These are phyloP conservation scores for Baccha elongata DNA, from an alignment of 2,888 invertebrate genomes.

Conservation along the genomic window DNA sequence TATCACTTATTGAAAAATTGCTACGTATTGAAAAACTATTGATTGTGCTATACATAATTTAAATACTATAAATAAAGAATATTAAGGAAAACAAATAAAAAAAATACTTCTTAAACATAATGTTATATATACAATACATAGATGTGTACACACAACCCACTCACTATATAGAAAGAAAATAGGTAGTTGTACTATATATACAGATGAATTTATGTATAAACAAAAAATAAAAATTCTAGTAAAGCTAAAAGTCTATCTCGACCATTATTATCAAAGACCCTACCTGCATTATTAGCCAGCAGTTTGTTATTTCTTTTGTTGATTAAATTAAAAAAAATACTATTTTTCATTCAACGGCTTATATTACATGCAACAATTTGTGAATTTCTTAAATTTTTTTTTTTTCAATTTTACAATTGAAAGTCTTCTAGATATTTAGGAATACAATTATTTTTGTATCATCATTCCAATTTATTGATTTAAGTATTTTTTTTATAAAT, in stretches of 20 bases:
- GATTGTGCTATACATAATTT: conserved; percentile 64
- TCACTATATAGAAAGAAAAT: conserved; percentile 15
- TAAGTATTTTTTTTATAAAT: conserved; percentile 54
- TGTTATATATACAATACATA: conserved; percentile 28
- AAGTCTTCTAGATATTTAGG: conserved; percentile 55
- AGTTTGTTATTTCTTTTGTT: background rate
- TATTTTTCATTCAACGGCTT: background rate
- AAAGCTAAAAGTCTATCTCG: conserved; percentile 3
- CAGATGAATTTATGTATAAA: conserved; percentile 45
- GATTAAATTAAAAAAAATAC: background rate
- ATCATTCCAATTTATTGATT: conserved; percentile 74
- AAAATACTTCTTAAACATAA: conserved; percentile 33
- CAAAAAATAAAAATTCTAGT: conserved; percentile 8
- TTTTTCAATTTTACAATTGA: conserved; percentile 37
- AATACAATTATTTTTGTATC: conserved; percentile 73
- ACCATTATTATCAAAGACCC: conserved; percentile 35
- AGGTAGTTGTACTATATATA: conserved; percentile 63
- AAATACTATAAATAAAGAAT: conserved; percentile 19
- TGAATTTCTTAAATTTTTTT: background rate
- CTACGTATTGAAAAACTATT: conserved; percentile 56
- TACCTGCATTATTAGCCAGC: conserved; percentile 19
- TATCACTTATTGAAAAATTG: conserved; percentile 53
- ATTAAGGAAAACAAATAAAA: background rate
- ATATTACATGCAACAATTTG: conserved; percentile 1
- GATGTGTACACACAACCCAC: conserved; percentile 10